Percentiles rank a stretch among this genome's conserved stretches.
phyloP scores from a whole-genome alignment of 2,113 vertebrate genomes.

The Natator depressus region DNA sequence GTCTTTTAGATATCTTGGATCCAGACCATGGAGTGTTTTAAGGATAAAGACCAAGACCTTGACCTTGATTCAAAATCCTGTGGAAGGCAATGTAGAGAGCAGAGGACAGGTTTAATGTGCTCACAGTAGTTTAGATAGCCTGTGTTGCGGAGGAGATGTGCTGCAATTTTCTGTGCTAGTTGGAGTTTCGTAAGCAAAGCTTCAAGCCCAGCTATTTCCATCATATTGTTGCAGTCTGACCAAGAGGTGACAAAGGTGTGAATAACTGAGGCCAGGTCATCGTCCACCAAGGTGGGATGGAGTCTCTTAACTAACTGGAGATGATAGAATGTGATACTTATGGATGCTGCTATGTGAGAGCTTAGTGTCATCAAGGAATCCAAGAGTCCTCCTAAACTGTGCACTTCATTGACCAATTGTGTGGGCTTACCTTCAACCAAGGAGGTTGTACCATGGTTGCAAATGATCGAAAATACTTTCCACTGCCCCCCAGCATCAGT shows the following conservation, averaged over 20 bases:
- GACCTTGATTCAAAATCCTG: neutral
- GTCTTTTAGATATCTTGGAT: neutral
- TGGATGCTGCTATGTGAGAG: neutral
- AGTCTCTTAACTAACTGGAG: neutral
- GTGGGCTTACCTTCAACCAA: neutral
- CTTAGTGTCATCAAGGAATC: neutral
- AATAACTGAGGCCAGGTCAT: neutral
- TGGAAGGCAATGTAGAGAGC: neutral
- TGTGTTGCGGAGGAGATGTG: neutral
- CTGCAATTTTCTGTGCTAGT: neutral
- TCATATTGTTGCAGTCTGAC: neutral
- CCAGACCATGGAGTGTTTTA: neutral
- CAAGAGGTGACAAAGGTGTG: neutral
- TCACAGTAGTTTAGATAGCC: neutral
- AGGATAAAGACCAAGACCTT: neutral
- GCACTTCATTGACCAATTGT: neutral
- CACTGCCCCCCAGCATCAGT: neutral
- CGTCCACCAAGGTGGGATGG: neutral
- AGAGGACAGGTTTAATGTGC: neutral
- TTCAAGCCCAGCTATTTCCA: neutral
- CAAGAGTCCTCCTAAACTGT: neutral
- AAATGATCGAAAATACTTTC: neutral
- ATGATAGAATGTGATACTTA: neutral
- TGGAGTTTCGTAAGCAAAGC: neutral
- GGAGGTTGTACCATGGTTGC: neutral